Evolutionary conservation across 2,888 invertebrate genomes (phyloP), one percentile per base, ranked within the genome.

Genomic region (Parascotia fuliginaria): DNA sequence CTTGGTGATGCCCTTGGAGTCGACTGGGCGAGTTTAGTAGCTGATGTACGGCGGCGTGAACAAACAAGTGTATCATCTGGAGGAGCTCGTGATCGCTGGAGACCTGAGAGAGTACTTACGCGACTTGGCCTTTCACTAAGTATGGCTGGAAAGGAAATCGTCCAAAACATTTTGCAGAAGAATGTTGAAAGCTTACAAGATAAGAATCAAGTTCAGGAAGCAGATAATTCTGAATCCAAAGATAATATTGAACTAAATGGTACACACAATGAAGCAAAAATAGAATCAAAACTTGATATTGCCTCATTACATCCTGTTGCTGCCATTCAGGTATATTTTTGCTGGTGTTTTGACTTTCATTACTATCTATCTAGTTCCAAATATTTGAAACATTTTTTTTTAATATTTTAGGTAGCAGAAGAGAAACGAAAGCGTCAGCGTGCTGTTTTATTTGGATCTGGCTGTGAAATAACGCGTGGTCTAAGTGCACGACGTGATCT

Each of bases 1-100:
- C 94, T 98, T 55, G 97, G 97, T 3, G 98, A 98, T 85, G 97
- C 97, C n/a, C 87, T 98, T 19, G 98, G 98, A n/a, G 98, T 98
- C 0, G 98, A 98, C 85, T 98, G 98, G 98, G 96, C 97, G 9
- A 97, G 97, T 78, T 92, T 98, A 36, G 96, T 97, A 0, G 96
- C 96, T 1, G 97, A 97, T 83, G 96, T 96, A 3, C 93, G 94
- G 27, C 83, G 92, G 9, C 85, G 92, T 2, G 91, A 89, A 61
- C 93, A 93, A 55, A 81, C 84, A n/a, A 91, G 67, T 16, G 64
- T 93, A 5, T 93, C 87, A 0, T 80, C 81, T 0, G 87, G 90
- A 51, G 93, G 94, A 3, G 95, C 96, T 0, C 94, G 97, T 55
- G 94, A 95, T 61, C 94, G 96, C 32, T 98, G 97, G 96, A 95